Conservation (phyloP, 1,140 invertebrate genomes). For the Bathynomus jamesi region DNA sequence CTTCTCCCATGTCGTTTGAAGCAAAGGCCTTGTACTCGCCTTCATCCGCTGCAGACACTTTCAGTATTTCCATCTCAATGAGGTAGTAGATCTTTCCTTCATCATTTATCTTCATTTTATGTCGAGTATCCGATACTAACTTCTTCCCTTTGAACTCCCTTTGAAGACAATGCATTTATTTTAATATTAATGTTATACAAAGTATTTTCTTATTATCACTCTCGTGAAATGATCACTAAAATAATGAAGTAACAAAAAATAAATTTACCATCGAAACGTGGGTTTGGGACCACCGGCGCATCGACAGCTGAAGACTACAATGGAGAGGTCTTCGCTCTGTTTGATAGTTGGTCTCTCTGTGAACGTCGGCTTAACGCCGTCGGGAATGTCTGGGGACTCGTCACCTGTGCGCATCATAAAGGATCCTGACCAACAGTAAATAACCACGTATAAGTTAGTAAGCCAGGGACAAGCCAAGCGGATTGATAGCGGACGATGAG, state of each 20-base stretch:
- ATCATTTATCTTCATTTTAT: conserved; percentile 64
- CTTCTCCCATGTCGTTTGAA: conserved; percentile 84
- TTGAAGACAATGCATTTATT: too few relatives aligned
- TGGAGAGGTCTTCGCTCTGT: conserved; percentile 85
- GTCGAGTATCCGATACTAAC: conserved; percentile 65
- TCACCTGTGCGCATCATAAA: conserved; percentile 59
- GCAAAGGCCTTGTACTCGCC: conserved; percentile 90
- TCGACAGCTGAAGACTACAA: conserved; percentile 90
- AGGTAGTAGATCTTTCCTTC: conserved; percentile 84
- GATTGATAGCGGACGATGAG: background rate
- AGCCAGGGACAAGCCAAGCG: background rate
- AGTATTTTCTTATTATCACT: too few relatives aligned
- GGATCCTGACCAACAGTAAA: conserved; percentile 25
- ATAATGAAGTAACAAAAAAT: background rate
- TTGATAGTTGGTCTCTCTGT: conserved; percentile 90
- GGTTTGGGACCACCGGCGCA: conserved; percentile 91
- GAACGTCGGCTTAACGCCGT: conserved; percentile 89
- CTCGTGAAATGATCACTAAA: too few relatives aligned
- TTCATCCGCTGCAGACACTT: conserved; percentile 72
- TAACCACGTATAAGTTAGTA: background rate
- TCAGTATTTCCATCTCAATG: conserved; percentile 71
- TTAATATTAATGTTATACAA: background rate
- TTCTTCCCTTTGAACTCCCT: conserved; percentile 63
- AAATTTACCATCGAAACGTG: conserved; percentile 70
- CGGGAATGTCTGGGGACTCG: conserved; percentile 74